phyloP scores from a whole-genome alignment of 2,113 vertebrate species.

The Varanus komodoensis region DNA sequence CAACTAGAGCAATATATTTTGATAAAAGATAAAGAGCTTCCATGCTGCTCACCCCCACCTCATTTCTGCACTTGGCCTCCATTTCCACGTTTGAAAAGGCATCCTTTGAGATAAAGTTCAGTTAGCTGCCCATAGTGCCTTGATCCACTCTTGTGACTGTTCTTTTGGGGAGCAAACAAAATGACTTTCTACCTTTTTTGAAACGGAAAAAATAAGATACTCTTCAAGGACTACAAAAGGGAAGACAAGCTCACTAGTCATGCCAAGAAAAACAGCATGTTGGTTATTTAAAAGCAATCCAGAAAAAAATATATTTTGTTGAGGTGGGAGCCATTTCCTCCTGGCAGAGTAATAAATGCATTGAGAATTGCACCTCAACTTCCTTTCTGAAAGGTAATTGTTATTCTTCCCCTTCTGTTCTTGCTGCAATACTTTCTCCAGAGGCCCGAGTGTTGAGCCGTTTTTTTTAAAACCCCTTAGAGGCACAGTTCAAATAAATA shows the following conservation, averaged over 20 bases:
- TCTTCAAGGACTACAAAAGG: constrained; percentile 7
- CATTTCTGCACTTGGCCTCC: not conserved
- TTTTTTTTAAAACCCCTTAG: not conserved
- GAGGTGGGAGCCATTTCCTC: not conserved
- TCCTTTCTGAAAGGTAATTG: not conserved
- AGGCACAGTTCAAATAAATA: not conserved
- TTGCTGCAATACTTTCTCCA: not conserved
- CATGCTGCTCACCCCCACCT: constrained; percentile 3
- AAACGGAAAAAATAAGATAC: constrained; percentile 37
- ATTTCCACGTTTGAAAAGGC: not conserved
- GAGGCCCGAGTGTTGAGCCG: not conserved
- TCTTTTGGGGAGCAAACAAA: constrained; percentile 44
- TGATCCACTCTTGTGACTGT: constrained; percentile 44
- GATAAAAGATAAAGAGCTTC: not conserved
- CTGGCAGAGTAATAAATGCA: not conserved
- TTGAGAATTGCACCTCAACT: not conserved
- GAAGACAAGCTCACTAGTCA: not conserved
- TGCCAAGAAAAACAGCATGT: constrained; percentile 1
- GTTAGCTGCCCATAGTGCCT: constrained; percentile 41
- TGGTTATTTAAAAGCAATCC: constrained; percentile 23
- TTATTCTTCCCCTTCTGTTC: not conserved
- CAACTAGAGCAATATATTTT: not conserved
- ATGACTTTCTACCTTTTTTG: constrained; percentile 15
- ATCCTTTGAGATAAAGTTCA: constrained; percentile 20
- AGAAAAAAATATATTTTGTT: not conserved